phyloP scores from a whole-genome alignment of 2,888 invertebrate species.

The Cetonia aurata region DNA sequence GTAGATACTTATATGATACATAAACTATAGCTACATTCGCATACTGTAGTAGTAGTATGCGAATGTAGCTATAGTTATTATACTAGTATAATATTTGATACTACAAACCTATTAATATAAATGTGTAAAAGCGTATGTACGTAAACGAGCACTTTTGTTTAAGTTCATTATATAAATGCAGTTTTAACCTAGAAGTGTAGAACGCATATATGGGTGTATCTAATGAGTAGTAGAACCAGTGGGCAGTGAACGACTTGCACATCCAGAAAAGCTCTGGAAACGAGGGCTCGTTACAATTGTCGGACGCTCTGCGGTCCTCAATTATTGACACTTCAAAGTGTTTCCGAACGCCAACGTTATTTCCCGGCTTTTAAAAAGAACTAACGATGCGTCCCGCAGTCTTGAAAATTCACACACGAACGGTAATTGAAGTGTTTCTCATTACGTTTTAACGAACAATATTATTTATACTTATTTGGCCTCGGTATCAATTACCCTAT shows the following conservation, averaged over 20 bases:
- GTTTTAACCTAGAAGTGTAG: neutral
- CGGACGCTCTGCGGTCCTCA: constrained; percentile 42
- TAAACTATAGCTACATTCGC: too few species aligned
- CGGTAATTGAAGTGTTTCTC: constrained; percentile 37
- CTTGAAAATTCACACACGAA: constrained; percentile 41
- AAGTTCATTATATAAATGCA: too few species aligned
- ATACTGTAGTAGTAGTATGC: too few species aligned
- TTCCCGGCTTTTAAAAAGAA: constrained; percentile 33
- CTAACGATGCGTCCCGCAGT: constrained; percentile 44
- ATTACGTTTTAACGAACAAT: constrained; percentile 32
- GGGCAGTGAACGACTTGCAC: constrained; percentile 29
- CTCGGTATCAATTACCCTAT: too few species aligned
- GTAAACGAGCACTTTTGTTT: too few species aligned
- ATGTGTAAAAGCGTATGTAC: too few species aligned
- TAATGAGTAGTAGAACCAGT: constrained; percentile 21
- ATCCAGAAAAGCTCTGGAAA: constrained; percentile 35
- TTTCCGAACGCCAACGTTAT: constrained; percentile 35
- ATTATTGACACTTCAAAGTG: constrained; percentile 45
- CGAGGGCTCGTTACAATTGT: constrained; percentile 40
- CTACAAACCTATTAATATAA: too few species aligned
- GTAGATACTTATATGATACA: too few species aligned
- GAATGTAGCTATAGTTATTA: too few species aligned
- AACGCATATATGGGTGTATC: neutral
- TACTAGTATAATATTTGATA: too few species aligned
- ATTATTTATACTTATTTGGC: too few species aligned